Conservation (phyloP, 2,113 vertebrate genomes). For the Echinops telfairi region DNA sequence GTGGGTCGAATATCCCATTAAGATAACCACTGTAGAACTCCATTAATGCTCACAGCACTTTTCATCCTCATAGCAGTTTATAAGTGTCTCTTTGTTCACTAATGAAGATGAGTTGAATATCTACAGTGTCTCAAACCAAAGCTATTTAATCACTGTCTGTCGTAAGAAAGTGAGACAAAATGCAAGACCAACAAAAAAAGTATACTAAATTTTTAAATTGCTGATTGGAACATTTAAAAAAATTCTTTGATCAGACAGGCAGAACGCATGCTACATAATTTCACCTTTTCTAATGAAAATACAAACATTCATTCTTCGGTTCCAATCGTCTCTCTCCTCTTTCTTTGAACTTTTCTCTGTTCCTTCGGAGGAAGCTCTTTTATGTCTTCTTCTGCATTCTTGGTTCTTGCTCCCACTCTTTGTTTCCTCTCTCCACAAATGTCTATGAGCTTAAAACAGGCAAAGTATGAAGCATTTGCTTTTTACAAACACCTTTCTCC, state of each 20-base stretch:
- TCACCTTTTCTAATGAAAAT: constrained; percentile 59
- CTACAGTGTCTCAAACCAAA: constrained; percentile 69
- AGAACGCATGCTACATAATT: constrained; percentile 50
- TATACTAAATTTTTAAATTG: constrained; percentile 75
- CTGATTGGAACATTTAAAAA: constrained; percentile 75
- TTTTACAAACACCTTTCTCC: constrained; percentile 23
- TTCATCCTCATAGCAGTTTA: constrained; percentile 29
- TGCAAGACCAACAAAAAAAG: constrained; percentile 78
- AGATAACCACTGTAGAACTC: constrained; percentile 72
- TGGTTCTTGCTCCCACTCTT: background rate
- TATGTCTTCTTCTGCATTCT: background rate
- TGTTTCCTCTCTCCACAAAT: constrained; percentile 1
- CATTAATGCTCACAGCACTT: constrained; percentile 66
- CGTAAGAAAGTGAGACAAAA: constrained; percentile 70
- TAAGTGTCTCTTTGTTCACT: constrained; percentile 71
- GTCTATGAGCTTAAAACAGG: background rate
- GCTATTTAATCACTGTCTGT: constrained; percentile 81
- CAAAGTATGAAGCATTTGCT: constrained; percentile 15
- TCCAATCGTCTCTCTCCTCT: background rate
- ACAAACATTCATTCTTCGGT: background rate
- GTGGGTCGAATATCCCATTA: constrained; percentile 82
- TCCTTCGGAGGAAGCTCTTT: background rate
- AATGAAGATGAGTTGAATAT: constrained; percentile 80
- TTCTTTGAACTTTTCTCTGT: background rate
- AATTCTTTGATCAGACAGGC: constrained; percentile 61